phyloP scores from a whole-genome alignment of 2,888 invertebrate genomes.

The Harpagoxenus sublaevis region DNA sequence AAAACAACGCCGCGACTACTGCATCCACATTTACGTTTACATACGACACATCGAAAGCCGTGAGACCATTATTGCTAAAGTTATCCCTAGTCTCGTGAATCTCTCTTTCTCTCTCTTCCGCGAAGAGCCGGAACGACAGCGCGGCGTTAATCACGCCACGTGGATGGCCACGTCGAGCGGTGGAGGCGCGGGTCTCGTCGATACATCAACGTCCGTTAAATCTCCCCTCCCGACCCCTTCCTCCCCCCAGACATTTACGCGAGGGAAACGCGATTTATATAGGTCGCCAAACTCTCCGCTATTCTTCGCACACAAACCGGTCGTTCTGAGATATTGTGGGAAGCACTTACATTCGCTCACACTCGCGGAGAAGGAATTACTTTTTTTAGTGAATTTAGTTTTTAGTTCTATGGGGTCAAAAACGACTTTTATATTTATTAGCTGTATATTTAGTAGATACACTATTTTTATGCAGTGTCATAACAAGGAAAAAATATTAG shows the following conservation, averaged over 20 bases:
- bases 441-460: not conserved
- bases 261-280: constrained; percentile 68
- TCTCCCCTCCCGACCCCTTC: constrained; percentile 38
- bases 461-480: not conserved
- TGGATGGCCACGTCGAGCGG: constrained; percentile 71
- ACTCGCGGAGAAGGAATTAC: not conserved
- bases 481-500: not conserved
- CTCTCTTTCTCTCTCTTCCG: not conserved
- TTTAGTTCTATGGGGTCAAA: not conserved
- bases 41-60: constrained; percentile 60
- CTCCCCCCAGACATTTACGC: constrained; percentile 53
- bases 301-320: constrained; percentile 28
- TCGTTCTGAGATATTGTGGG: constrained; percentile 8
- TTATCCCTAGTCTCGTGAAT: constrained; percentile 52
- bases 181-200: constrained; percentile 69
- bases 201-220: constrained; percentile 84
- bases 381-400: not conserved
- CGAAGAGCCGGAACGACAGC: constrained; percentile 64
- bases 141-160: constrained; percentile 81
- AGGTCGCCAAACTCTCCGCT: constrained; percentile 56
- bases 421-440: not conserved
- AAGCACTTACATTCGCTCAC: not conserved
- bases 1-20: not conserved
- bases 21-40: constrained; percentile 26
- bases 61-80: constrained; percentile 64